Percentiles rank a stretch among this genome's conserved stretches.
phyloP scores from a whole-genome alignment of 2,888 invertebrate species.

The Diploptera punctata region DNA sequence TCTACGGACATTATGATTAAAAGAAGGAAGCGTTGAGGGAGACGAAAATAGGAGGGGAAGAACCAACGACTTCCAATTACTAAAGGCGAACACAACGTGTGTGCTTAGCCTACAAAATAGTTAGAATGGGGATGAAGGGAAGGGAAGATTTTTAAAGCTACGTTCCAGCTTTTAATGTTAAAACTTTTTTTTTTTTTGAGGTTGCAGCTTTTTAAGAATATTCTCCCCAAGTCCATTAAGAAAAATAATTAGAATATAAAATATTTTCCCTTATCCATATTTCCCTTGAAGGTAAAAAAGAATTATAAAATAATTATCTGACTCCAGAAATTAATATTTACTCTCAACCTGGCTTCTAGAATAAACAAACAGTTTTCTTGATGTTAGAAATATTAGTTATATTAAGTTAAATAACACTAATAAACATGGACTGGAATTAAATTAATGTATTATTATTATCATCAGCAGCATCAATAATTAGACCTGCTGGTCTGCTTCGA shows the following conservation, averaged over 20 bases:
- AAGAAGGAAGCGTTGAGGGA: conserved; percentile 19
- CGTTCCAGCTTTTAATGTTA: neutral
- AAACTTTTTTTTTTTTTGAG: conserved; percentile 3
- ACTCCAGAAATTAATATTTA: too few species aligned
- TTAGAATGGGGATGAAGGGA: neutral
- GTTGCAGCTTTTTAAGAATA: conserved; percentile 2
- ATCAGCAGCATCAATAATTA: too few species aligned
- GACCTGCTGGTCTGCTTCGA: too few species aligned
- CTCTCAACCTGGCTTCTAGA: too few species aligned
- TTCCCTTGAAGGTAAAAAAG: neutral
- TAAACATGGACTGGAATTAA: too few species aligned
- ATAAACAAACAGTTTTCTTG: too few species aligned
- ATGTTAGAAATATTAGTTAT: too few species aligned
- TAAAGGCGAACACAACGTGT: neutral
- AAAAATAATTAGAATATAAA: conserved; percentile 27
- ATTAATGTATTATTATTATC: too few species aligned
- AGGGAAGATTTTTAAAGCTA: neutral
- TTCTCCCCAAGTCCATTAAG: conserved; percentile 17
- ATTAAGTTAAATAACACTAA: too few species aligned
- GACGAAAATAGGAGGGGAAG: neutral
- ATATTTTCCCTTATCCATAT: conserved; percentile 8
- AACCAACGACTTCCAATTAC: neutral
- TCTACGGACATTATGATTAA: conserved; percentile 40
- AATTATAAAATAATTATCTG: too few species aligned
- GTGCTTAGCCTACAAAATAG: conserved; percentile 1